These are phyloP conservation scores for Drosophila tsacasi DNA, from an alignment of 1,140 invertebrate species.

Conservation along the genomic window DNA sequence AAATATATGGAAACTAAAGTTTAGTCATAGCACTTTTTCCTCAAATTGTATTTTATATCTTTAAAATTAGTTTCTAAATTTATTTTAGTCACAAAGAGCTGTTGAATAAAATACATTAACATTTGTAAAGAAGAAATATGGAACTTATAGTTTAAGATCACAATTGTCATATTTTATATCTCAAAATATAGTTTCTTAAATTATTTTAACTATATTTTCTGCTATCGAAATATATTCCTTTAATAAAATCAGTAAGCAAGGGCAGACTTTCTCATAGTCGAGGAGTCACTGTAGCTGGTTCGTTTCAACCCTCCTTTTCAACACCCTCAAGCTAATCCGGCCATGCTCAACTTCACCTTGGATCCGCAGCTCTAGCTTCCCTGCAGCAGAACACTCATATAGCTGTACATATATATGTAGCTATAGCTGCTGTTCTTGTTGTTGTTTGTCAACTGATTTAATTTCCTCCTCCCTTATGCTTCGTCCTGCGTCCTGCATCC, in stretches of 20 bases:
- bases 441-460: slow-evolving; percentile 81
- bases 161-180: neutral
- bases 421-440: slow-evolving; percentile 43
- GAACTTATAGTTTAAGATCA: no score
- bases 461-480: slow-evolving; percentile 64
- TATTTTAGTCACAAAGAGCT: neutral
- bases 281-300: slow-evolving; percentile 15
- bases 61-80: no score
- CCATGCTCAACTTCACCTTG: slow-evolving; percentile 46
- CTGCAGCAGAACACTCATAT: slow-evolving; percentile 1
- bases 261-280: neutral
- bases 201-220: neutral
- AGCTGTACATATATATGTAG: neutral
- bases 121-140: no score
- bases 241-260: neutral
- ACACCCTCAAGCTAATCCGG: slow-evolving; percentile 57
- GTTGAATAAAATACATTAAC: neutral
- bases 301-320: slow-evolving; percentile 41
- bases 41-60: no score
- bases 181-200: neutral
- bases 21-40: no score
- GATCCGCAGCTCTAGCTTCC: slow-evolving; percentile 17
- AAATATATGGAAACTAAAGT: no score
- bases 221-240: no score
- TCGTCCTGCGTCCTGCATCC: slow-evolving; percentile 4